A percentile compares a stretch with the other conserved stretches of the same genome.
Evolutionary conservation across 2,888 invertebrate species (phyloP).

Genomic region (Tubiluchus corallicola): DNA sequence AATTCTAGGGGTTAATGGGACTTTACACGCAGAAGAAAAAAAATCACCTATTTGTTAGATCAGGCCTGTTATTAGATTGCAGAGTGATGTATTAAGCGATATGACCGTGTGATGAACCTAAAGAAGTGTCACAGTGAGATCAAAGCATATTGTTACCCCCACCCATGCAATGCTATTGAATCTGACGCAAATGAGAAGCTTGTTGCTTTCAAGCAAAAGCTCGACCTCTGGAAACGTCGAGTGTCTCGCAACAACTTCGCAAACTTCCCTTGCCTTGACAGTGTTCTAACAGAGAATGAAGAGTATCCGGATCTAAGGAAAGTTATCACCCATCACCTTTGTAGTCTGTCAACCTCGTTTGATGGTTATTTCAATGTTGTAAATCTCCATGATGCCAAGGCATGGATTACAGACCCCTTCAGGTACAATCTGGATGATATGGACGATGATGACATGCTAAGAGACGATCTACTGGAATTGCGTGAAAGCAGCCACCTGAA

Average conservation of each 20-base stretch:
- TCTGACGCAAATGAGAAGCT: constrained; percentile 11
- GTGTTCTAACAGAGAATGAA: neutral
- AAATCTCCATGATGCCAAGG: neutral
- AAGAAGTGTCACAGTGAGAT: too few species aligned
- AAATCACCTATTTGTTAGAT: too few species aligned
- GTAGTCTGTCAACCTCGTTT: neutral
- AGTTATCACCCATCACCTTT: neutral
- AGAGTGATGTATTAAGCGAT: too few species aligned
- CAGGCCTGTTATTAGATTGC: too few species aligned
- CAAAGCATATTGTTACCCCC: too few species aligned
- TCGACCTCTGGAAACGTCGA: neutral
- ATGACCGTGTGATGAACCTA: too few species aligned
- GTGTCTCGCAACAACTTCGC: neutral
- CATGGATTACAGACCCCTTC: neutral
- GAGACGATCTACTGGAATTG: too few species aligned
- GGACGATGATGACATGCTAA: too few species aligned
- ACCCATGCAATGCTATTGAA: too few species aligned
- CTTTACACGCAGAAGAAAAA: too few species aligned
- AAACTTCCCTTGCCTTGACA: neutral
- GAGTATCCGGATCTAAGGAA: neutral
- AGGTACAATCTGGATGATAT: neutral
- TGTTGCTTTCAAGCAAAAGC: neutral
- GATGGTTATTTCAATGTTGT: neutral
- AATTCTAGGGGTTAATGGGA: too few species aligned
- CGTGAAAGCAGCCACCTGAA: too few species aligned